Evolutionary conservation across 2,888 invertebrate species (phyloP).

Genomic region (Mythimna albipuncta): DNA sequence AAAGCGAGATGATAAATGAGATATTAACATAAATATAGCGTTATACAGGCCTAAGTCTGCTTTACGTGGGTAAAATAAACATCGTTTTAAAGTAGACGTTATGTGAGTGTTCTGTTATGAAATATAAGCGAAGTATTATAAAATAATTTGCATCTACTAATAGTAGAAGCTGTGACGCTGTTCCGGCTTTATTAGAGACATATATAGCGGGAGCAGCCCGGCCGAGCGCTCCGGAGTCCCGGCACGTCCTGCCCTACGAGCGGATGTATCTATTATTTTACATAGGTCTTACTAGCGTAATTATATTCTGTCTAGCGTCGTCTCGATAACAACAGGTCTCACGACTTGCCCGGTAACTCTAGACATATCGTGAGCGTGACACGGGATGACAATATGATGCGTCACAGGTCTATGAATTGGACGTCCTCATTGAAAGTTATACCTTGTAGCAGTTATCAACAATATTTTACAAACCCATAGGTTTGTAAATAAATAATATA

Average conservation of each 20-base stretch:
- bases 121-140: conserved; percentile 59
- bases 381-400: neutral
- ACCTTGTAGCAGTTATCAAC: no score
- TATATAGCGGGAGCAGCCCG: conserved; percentile 17
- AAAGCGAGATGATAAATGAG: conserved; percentile 42
- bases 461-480: neutral
- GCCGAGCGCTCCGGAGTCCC: conserved; percentile 62
- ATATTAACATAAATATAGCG: conserved; percentile 43
- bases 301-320: conserved; percentile 8
- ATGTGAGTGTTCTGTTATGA: conserved; percentile 39
- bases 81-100: conserved; percentile 10
- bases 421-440: neutral
- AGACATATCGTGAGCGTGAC: neutral
- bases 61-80: conserved; percentile 46
- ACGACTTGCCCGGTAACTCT: neutral
- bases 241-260: conserved; percentile 73
- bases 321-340: neutral
- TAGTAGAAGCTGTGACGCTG: conserved; percentile 54
- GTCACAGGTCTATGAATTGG: neutral
- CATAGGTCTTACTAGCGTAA: conserved; percentile 61
- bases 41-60: conserved; percentile 33
- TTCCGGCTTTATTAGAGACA: conserved; percentile 58
- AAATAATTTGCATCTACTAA: conserved; percentile 68
- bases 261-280: conserved; percentile 74
- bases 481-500: neutral